Conservation (phyloP, 2,113 vertebrate genomes). For the Brachyhypopomus occidentalis region DNA sequence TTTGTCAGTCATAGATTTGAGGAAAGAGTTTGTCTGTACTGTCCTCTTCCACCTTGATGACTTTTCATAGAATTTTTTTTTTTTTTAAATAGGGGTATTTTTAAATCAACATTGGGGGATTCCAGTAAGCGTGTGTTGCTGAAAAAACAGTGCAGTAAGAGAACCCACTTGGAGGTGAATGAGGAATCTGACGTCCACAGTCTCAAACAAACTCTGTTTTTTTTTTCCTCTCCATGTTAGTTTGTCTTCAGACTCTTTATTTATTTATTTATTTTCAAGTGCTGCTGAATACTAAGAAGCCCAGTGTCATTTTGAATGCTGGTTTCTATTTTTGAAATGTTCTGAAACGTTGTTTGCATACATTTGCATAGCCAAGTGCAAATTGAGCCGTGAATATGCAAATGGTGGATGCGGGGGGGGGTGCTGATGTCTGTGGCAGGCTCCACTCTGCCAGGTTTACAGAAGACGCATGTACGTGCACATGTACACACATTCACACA, state of each 20-base stretch:
- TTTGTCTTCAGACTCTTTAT: conserved; percentile 61
- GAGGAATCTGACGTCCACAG: conserved; percentile 25
- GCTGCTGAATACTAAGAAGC: conserved; percentile 90
- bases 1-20: background rate
- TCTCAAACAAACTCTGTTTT: background rate
- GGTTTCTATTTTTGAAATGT: conserved; percentile 99
- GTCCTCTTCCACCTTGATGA: background rate
- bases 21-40: background rate
- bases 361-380: conserved; percentile 99
- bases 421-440: conserved; percentile 80
- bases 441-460: conserved; percentile 81
- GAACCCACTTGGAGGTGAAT: background rate
- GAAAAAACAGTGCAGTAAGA: conserved; percentile 1
- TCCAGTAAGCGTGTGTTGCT: conserved; percentile 8
- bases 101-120: background rate
- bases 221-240: conserved; percentile 2
- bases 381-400: conserved; percentile 98
- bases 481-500: conserved; percentile 65
- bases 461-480: conserved; percentile 68
- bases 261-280: conserved; percentile 59
- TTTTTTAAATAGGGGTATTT: background rate
- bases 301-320: conserved; percentile 90
- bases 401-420: conserved; percentile 70
- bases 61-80: background rate
- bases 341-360: conserved; percentile 99